A percentile compares a stretch with the other conserved stretches of the same genome.
Conservation (phyloP, 1,140 invertebrate species). For the Achatina immaculata region DNA sequence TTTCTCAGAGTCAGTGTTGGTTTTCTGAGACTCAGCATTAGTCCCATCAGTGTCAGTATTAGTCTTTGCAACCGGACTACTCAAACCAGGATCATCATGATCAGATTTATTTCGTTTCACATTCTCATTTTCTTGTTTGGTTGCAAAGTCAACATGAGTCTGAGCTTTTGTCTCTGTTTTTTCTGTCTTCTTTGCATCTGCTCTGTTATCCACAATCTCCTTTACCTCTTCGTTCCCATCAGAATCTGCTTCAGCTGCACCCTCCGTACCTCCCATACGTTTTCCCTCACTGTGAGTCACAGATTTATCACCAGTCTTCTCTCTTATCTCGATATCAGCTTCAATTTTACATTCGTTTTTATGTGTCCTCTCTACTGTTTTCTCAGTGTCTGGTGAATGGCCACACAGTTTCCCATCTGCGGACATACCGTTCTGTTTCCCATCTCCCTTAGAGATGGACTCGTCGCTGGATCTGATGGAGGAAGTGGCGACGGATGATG, state of each 20-base stretch:
- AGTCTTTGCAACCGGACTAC: too few relatives aligned
- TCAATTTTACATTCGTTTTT: conserved; percentile 38
- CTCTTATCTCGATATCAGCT: conserved; percentile 2
- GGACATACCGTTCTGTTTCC: conserved; percentile 24
- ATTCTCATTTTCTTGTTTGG: too few relatives aligned
- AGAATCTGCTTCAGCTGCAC: conserved; percentile 1
- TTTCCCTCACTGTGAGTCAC: conserved; percentile 28
- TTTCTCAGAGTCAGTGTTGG: too few relatives aligned
- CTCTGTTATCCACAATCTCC: conserved; percentile 1
- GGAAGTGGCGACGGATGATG: conserved; percentile 21
- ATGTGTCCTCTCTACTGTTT: conserved; percentile 10
- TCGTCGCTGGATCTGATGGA: conserved; percentile 32
- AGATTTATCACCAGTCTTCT: neutral
- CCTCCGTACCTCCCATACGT: conserved; percentile 24
- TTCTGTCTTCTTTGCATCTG: neutral
- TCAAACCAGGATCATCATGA: too few relatives aligned
- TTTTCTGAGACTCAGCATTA: too few relatives aligned
- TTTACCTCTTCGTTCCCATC: conserved; percentile 22
- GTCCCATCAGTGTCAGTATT: too few relatives aligned
- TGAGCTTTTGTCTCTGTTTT: neutral
- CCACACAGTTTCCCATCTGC: conserved; percentile 9
- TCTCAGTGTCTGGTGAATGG: neutral
- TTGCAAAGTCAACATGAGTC: too few relatives aligned
- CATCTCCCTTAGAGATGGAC: conserved; percentile 20
- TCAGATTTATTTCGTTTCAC: too few relatives aligned